Conservation (phyloP, 2,797 vertebrate genomes). For the Knipowitschia caucasica region DNA sequence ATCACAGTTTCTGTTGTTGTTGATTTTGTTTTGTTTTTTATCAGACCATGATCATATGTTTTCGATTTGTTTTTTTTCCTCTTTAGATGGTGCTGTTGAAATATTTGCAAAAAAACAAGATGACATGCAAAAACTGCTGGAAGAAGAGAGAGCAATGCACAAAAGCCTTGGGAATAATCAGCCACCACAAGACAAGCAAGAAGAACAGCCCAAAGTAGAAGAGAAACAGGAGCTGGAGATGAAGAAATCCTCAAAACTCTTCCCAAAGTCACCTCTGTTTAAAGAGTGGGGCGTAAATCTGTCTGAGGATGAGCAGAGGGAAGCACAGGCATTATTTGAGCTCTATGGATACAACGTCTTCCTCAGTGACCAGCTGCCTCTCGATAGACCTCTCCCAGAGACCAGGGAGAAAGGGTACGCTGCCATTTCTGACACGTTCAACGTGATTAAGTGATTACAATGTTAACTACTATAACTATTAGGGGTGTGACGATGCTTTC, state of each 20-base stretch:
- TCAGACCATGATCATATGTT: no score
- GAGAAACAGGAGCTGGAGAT: background rate
- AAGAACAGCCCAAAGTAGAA: background rate
- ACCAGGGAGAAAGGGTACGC: constrained; percentile 66
- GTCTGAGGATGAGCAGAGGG: constrained; percentile 78
- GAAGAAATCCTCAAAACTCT: constrained; percentile 35
- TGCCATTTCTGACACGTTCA: no score
- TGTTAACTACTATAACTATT: no score
- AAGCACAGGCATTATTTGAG: constrained; percentile 82
- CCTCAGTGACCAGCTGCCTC: constrained; percentile 86
- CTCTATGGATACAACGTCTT: constrained; percentile 93
- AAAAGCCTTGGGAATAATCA: background rate
- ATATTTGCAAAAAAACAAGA: constrained; percentile 46
- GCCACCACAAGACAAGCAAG: background rate
- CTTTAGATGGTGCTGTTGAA: constrained; percentile 30
- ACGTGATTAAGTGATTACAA: no score
- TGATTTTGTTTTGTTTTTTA: no score
- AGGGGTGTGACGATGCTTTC: no score
- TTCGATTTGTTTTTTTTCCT: no score
- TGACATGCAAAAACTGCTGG: constrained; percentile 35
- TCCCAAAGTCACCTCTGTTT: constrained; percentile 71
- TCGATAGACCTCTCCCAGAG: constrained; percentile 83
- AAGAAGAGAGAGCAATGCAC: constrained; percentile 12
- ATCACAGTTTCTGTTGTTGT: no score
- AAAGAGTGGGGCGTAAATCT: constrained; percentile 84